A percentile compares a stretch with the other conserved stretches of the same genome.
Conservation (phyloP, 2,113 vertebrate genomes). For the Eclectus roratus region DNA sequence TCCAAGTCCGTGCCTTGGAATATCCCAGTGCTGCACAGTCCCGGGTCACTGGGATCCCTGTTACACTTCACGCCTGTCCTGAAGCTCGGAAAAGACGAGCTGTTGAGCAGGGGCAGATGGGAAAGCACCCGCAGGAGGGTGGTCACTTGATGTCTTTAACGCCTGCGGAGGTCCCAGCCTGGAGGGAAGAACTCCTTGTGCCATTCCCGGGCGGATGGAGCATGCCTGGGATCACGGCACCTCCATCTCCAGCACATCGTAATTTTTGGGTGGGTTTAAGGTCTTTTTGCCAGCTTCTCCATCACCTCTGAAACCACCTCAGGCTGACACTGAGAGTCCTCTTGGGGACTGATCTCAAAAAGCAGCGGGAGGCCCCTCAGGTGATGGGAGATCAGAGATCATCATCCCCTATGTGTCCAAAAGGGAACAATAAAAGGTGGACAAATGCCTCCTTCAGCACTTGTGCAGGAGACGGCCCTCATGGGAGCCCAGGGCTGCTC, state of each 20-base stretch:
- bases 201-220: accelerated
- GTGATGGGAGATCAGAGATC: background rate
- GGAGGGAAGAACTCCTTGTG: background rate
- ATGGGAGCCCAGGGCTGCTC: background rate
- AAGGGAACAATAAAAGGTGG: background rate
- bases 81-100: background rate
- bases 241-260: background rate
- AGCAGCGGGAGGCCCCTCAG: background rate
- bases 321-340: background rate
- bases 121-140: background rate
- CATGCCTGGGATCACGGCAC: background rate
- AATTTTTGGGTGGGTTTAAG: slow-evolving; percentile 8
- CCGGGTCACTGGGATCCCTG: accelerated
- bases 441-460: background rate
- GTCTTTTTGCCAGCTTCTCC: background rate
- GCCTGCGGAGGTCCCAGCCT: background rate
- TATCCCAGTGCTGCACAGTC: background rate
- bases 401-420: background rate
- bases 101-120: background rate
- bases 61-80: background rate
- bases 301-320: slow-evolving; percentile 1
- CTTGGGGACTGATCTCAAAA: background rate
- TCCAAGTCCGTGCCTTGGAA: background rate
- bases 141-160: slow-evolving; percentile 2
- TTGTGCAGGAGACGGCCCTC: background rate